Percentiles rank a stretch among this genome's conserved stretches.
These are phyloP conservation scores for Chironomus tentans DNA, from an alignment of 2,888 invertebrate genomes.

Conservation along the genomic window DNA sequence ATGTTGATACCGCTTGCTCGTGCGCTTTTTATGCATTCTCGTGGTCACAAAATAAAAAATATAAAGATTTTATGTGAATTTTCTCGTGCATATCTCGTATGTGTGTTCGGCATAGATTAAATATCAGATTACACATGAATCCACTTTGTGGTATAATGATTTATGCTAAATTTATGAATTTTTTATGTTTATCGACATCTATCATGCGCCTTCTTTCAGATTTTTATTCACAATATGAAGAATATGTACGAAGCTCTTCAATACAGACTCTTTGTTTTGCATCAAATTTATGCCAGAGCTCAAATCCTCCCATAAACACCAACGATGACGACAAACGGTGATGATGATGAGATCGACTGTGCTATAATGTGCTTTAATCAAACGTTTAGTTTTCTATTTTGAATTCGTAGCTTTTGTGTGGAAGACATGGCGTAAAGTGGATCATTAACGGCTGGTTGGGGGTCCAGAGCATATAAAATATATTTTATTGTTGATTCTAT, in stretches of 20 bases:
- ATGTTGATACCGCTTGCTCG: slow-evolving; percentile 8
- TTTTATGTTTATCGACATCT: slow-evolving; percentile 1
- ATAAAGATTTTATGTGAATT: not conserved
- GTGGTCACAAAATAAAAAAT: too few species aligned
- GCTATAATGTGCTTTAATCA: not conserved
- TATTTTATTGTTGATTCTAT: too few species aligned
- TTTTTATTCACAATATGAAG: not conserved
- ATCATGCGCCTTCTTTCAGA: not conserved
- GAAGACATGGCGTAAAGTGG: too few species aligned
- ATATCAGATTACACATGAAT: slow-evolving; percentile 15
- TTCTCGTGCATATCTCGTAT: not conserved
- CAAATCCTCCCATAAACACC: not conserved
- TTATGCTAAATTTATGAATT: slow-evolving; percentile 21
- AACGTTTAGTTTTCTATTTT: not conserved
- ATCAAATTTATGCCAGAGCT: not conserved
- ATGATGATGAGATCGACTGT: not conserved
- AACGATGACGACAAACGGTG: too few species aligned
- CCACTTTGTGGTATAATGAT: slow-evolving; percentile 13
- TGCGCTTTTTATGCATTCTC: not conserved
- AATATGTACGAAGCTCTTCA: not conserved
- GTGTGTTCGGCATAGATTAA: not conserved
- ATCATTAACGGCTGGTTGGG: too few species aligned
- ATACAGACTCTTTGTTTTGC: not conserved
- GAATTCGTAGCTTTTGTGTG: too few species aligned
- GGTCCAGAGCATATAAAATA: too few species aligned